A percentile compares a stretch with the other conserved stretches of the same genome.
Evolutionary conservation across 1,140 invertebrate genomes (phyloP).

Genomic region (Ceratina australensis): DNA sequence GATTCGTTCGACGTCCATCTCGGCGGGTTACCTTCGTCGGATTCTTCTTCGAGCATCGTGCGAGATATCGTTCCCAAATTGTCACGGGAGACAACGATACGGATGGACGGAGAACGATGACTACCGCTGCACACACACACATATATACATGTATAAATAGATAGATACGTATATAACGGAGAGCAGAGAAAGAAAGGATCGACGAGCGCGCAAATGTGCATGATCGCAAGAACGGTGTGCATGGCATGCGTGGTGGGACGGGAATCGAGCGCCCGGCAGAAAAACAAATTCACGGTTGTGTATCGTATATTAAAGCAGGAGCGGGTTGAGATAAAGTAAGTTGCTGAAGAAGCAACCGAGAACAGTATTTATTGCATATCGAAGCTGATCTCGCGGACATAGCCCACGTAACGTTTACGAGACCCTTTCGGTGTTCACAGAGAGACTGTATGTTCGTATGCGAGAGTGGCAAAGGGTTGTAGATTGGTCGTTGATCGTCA

Average conservation of each 20-base stretch:
- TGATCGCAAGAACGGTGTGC: slow-evolving; percentile 42
- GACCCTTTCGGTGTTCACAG: neutral
- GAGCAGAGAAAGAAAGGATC: slow-evolving; percentile 58
- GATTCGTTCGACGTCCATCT: slow-evolving; percentile 19
- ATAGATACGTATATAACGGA: slow-evolving; percentile 28
- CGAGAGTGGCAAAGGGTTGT: neutral
- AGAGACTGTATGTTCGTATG: neutral
- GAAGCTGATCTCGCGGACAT: neutral
- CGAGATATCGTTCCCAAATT: slow-evolving; percentile 13
- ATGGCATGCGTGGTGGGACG: neutral
- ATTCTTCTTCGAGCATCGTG: neutral
- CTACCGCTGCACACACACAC: no score
- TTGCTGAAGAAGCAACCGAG: neutral
- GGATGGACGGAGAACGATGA: slow-evolving; percentile 12
- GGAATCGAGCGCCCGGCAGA: neutral
- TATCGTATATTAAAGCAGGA: neutral
- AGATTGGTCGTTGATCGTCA: neutral
- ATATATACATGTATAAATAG: neutral
- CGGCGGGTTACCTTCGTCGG: neutral
- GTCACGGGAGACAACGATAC: slow-evolving; percentile 22
- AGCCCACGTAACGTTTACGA: neutral
- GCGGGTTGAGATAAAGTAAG: neutral
- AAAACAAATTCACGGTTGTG: neutral
- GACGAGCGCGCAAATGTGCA: slow-evolving; percentile 49
- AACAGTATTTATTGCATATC: slow-evolving; percentile 24